Percentiles rank a stretch among this genome's conserved stretches.
These are phyloP conservation scores for Drymodes brunneopygia DNA, from an alignment of 2,113 vertebrate genomes.

Conservation along the genomic window DNA sequence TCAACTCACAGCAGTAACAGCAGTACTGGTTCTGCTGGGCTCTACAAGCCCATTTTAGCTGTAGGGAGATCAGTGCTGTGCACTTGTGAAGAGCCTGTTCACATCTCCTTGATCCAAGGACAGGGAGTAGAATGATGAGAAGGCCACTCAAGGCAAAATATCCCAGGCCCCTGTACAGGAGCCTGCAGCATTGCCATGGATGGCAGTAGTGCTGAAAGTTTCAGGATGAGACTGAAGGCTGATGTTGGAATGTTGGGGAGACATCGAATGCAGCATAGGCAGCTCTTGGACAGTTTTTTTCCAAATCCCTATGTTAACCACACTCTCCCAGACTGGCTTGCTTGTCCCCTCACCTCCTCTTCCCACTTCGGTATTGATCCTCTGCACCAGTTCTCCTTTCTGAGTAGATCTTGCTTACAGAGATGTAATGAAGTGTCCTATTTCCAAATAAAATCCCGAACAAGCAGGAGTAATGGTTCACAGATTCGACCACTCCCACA, in stretches of 20 bases:
- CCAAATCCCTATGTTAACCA: background rate
- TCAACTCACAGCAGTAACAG: background rate
- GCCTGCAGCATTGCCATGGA: background rate
- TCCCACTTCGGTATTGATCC: slow-evolving; percentile 14
- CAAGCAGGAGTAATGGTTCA: slow-evolving; percentile 75
- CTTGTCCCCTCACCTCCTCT: background rate
- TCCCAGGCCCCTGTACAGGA: background rate
- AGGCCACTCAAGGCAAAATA: background rate
- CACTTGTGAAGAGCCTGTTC: background rate
- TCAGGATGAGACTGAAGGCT: background rate
- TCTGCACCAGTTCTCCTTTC: slow-evolving; percentile 62
- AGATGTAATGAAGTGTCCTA: slow-evolving; percentile 61
- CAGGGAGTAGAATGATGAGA: background rate
- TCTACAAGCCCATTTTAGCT: background rate
- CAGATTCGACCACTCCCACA: slow-evolving; percentile 72
- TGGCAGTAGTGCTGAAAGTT: background rate
- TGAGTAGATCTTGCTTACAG: slow-evolving; percentile 75
- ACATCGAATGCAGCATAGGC: rapidly evolving
- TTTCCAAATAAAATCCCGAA: slow-evolving; percentile 79
- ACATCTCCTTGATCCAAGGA: background rate
- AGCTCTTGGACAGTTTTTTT: background rate
- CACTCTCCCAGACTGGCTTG: background rate
- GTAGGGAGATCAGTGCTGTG: background rate
- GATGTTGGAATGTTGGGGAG: background rate
- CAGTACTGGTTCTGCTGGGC: background rate